phyloP scores from a whole-genome alignment of 2,113 vertebrate species.

The Kryptolebias marmoratus region DNA sequence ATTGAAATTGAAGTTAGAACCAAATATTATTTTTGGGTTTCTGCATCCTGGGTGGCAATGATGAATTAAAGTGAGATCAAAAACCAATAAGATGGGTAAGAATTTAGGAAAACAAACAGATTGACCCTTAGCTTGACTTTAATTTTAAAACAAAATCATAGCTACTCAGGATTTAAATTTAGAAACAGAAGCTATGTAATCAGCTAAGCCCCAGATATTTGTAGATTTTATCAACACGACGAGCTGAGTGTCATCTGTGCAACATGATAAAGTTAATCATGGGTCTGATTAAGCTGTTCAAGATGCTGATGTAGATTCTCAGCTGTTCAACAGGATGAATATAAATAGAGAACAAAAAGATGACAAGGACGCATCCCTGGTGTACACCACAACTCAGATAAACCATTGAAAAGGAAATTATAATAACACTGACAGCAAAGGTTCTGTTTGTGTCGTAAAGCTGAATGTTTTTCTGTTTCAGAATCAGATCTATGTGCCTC shows the following conservation, averaged over 20 bases:
- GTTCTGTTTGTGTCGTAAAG: neutral
- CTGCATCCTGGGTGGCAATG: too few relatives aligned
- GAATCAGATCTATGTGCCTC: conserved; percentile 93
- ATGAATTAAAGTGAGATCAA: too few relatives aligned
- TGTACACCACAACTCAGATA: neutral
- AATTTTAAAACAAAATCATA: neutral
- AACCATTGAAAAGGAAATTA: too few relatives aligned
- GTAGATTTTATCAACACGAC: neutral
- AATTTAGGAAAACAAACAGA: too few relatives aligned
- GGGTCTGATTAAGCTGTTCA: too few relatives aligned
- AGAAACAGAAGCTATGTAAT: neutral
- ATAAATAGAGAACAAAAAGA: neutral
- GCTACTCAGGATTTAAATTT: neutral
- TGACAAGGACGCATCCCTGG: neutral
- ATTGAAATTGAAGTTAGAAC: too few relatives aligned
- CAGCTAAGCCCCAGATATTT: neutral
- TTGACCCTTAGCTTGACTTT: too few relatives aligned
- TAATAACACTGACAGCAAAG: neutral
- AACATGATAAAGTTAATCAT: neutral
- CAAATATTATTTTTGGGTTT: too few relatives aligned
- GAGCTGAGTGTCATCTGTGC: neutral
- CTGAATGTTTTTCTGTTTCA: conserved; percentile 63
- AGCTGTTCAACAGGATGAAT: neutral
- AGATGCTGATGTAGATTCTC: too few relatives aligned
- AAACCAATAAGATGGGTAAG: too few relatives aligned